Base-by-base conservation (phyloP, 2,888 invertebrate genomes). In the Microplitis manilae region DNA sequence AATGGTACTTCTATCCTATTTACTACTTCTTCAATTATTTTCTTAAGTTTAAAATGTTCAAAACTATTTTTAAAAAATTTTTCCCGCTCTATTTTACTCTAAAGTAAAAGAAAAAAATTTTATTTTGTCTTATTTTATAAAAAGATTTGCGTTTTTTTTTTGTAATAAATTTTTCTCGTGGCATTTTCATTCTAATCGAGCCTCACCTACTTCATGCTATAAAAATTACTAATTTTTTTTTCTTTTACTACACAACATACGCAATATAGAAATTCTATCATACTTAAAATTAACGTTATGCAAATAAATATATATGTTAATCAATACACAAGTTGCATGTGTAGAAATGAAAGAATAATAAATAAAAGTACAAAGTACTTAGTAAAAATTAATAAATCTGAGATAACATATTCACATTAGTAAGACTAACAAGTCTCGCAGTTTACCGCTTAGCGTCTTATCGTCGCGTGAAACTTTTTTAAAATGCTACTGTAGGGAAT, bases 311-410 rank as follows among this genome's bases (percentile, higher is more conserved):
- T 13, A 50, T 50, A 50, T 50, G 2, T 13, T 13, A 50, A 50
- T 50, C 8, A 50, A 50, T 50, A 15, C 40, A 41, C n/a, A 38
- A 62, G 68, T 72, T 76, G 76, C 76, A 72, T 76, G 76, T 20
- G 71, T 70, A 50, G 13, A 50, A 13, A 50, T 39, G 68, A 65
- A 68, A 41, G 64, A 76, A 64, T 62, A 76, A 64, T 62, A 62
- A 65, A 38, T 30, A 50, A 50, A 13, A 17, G 38, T 65, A 20
- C 30, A 76, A 67, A 68, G 71, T 68, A 76, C 72, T 76, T 71
- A 61, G 76, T 76, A 72, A 76, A 72, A 72, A 72, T 76, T 76
- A 76, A 68, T 76, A 67, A 17, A 67, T 72, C 8, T 15, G 65
- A 38, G 38, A 62, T 73, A 73, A 68, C 61, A 73, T 73, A 73